Evolutionary conservation across 2,888 invertebrate species (phyloP), one percentile per base, ranked within the genome.

Genomic region (Polyploca ridens): DNA sequence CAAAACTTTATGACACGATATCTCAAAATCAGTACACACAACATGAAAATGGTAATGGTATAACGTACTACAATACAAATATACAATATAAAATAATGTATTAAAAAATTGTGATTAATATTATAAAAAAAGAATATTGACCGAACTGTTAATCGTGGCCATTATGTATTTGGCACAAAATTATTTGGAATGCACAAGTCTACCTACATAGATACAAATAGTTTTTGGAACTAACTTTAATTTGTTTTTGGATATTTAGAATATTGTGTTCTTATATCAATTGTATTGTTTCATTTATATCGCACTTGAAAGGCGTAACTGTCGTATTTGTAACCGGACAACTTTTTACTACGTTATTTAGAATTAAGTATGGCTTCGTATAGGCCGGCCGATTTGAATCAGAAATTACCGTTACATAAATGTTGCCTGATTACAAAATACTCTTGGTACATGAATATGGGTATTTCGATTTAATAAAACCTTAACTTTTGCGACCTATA

Each of bases 101-200:
- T 77, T 78, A 73, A 82, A 87, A 84, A 86, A 87, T 89, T 91
- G 91, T 91, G 90, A 92, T 91, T 87, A 83, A 73, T 75, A 75
- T 76, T 44, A 67, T 71, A 77, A 76, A 87, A 87, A 85, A 79
- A 80, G 83, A 79, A 82, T 77, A 82, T 75, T 81, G 75, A 81
- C 79, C 74, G 83, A 85, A 78, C 77, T 70, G 67, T 72, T 76
- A 70, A 83, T 81, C 85, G 86, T 87, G 85, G 82, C 41, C 41
- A 61, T 19, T 79, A 78, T 81, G 82, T 90, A 90, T 93, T 94
- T 94, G 93, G 93, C 93, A 94, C 93, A 90, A 88, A 85, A 85
- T 86, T 87, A 90, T 92, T 93, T 93, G 92, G 91, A 89, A 92
- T 88, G 87, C 89, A 86, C 86, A 88, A 84, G 83, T 89, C 86